A percentile compares a stretch with the other conserved stretches of the same genome.
Evolutionary conservation across 2,888 invertebrate species (phyloP).

Genomic region (Trichogramma dendrolimi): DNA sequence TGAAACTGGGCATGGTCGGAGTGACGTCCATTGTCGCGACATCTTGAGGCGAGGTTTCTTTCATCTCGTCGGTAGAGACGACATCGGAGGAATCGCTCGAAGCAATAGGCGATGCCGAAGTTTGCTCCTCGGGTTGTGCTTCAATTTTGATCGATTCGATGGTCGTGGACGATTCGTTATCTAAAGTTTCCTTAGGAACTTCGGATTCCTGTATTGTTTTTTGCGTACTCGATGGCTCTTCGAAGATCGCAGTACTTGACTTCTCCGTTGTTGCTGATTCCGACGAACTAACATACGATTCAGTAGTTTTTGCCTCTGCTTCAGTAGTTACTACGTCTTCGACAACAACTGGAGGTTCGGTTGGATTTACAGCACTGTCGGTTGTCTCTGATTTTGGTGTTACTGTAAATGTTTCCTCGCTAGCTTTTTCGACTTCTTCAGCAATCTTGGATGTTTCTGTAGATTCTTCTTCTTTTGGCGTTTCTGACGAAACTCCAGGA

Average conservation of each 20-base stretch:
- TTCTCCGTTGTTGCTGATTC: constrained; percentile 16
- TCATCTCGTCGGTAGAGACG: constrained; percentile 36
- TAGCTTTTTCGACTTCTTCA: constrained; percentile 22
- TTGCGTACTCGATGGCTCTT: constrained; percentile 8
- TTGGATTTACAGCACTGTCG: not conserved
- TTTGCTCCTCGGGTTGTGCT: constrained; percentile 20
- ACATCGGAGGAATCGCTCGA: constrained; percentile 13
- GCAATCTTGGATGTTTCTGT: constrained; percentile 6
- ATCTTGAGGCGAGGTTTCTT: constrained; percentile 27
- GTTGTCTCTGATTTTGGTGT: constrained; percentile 13
- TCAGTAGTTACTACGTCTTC: constrained; percentile 16
- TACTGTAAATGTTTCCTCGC: constrained; percentile 20
- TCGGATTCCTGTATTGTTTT: constrained; percentile 2
- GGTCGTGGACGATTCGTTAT: constrained; percentile 9
- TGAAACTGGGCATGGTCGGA: constrained; percentile 27
- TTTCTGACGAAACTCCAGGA: constrained; percentile 3
- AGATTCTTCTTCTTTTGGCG: constrained; percentile 7
- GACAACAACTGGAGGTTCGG: not conserved
- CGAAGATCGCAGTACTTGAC: constrained; percentile 9
- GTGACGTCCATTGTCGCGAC: constrained; percentile 32
- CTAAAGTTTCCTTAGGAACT: not conserved
- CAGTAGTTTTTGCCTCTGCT: constrained; percentile 29
- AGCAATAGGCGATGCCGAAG: constrained; percentile 14
- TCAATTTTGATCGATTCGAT: constrained; percentile 17
- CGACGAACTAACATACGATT: constrained; percentile 12